phyloP scores from a whole-genome alignment of 2,113 vertebrate species.

The Anser cygnoides region DNA sequence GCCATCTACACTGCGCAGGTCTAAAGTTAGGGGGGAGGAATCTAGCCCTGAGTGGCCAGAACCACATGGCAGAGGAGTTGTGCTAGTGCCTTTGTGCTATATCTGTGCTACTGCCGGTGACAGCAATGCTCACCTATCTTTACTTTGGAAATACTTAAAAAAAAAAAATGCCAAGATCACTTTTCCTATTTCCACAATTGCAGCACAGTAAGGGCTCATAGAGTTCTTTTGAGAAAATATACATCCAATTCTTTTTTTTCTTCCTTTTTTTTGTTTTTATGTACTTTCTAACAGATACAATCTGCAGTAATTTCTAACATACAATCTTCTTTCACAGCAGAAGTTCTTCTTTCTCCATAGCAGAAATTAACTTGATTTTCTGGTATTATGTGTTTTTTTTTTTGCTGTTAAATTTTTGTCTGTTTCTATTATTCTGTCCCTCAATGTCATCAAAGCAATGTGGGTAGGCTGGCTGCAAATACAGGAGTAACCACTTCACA shows the following conservation, averaged over 20 bases:
- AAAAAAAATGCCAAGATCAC: not conserved
- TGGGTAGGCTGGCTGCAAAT: constrained; percentile 8
- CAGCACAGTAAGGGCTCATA: not conserved
- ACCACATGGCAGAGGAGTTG: not conserved
- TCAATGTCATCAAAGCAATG: not conserved
- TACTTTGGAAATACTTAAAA: not conserved
- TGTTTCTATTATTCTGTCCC: not conserved
- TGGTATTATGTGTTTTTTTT: not conserved
- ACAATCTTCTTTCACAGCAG: not conserved
- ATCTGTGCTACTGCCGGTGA: fast-evolving
- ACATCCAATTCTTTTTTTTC: not conserved
- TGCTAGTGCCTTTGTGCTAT: not conserved
- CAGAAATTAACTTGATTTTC: not conserved
- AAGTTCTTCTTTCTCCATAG: not conserved
- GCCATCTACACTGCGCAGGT: not conserved
- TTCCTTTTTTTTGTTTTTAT: not conserved
- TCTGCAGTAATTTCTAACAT: not conserved
- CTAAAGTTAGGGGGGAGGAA: not conserved
- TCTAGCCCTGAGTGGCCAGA: not conserved
- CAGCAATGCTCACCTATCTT: not conserved
- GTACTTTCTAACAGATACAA: not conserved
- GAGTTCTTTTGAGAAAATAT: not conserved
- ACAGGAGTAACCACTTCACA: not conserved
- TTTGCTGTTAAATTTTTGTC: not conserved
- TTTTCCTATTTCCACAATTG: not conserved